phyloP scores from a whole-genome alignment of 2,113 vertebrate species.

The Xyrauchen texanus region DNA sequence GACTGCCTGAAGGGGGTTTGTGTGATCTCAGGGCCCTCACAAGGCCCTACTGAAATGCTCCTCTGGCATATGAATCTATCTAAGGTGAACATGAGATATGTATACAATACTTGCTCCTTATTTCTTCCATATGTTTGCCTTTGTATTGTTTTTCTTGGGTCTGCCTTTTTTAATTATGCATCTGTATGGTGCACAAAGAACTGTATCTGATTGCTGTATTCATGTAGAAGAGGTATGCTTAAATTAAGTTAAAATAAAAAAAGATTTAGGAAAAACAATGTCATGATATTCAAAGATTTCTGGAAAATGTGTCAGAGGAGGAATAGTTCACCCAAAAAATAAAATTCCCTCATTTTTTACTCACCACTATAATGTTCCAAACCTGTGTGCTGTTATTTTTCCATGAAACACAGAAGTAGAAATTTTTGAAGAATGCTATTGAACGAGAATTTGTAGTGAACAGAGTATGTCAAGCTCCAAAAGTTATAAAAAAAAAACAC shows the following conservation, averaged over 20 bases:
- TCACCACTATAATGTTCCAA: too few species aligned
- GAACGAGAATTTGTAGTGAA: too few species aligned
- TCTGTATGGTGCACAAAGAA: neutral
- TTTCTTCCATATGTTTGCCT: conserved; percentile 76
- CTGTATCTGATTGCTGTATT: too few species aligned
- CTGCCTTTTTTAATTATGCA: conserved; percentile 32
- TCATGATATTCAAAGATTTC: neutral
- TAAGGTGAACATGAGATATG: conserved; percentile 68
- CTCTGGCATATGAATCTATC: conserved; percentile 68
- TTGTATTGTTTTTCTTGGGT: conserved; percentile 59
- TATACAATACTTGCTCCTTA: conserved; percentile 66
- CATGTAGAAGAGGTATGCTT: too few species aligned
- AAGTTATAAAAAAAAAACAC: too few species aligned
- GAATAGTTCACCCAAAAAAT: neutral
- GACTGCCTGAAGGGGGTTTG: neutral
- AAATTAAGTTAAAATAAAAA: too few species aligned
- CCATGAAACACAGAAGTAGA: too few species aligned
- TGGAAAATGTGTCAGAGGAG: neutral
- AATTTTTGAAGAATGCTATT: too few species aligned
- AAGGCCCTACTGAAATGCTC: conserved; percentile 62
- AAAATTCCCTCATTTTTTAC: too few species aligned
- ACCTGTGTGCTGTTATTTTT: neutral
- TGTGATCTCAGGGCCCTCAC: conserved; percentile 61
- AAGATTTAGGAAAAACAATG: too few species aligned
- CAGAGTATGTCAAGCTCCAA: too few species aligned